phyloP scores from a whole-genome alignment of 2,113 vertebrate species.

The Vombatus ursinus region DNA sequence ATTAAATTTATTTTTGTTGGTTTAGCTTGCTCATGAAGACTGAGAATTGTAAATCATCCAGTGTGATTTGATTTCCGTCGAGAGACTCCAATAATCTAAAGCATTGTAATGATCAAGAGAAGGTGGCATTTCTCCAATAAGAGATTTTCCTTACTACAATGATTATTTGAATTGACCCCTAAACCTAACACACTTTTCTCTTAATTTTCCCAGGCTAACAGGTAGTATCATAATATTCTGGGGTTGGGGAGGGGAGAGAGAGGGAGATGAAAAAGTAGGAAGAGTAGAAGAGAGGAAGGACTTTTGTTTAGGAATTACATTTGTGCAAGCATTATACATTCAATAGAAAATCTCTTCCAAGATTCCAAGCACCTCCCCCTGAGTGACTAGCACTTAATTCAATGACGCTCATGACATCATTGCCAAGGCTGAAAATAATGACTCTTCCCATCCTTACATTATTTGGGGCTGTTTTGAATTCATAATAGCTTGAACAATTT shows the following conservation, averaged over 20 bases:
- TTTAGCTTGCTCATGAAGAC: background rate
- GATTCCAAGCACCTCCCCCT: background rate
- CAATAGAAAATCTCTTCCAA: background rate
- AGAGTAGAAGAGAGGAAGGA: background rate
- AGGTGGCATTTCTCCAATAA: background rate
- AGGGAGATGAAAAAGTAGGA: background rate
- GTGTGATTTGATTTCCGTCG: background rate
- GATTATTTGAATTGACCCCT: background rate
- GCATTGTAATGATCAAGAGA: background rate
- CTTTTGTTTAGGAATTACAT: background rate
- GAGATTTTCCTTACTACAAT: background rate
- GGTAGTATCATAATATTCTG: background rate
- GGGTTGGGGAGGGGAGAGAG: background rate
- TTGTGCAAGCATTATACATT: background rate
- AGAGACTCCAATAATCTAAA: background rate
- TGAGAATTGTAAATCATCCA: background rate
- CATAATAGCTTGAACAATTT: background rate
- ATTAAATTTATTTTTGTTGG: background rate
- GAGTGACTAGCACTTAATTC: background rate
- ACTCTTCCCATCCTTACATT: background rate
- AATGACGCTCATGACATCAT: background rate
- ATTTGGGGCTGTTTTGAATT: background rate
- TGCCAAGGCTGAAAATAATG: background rate
- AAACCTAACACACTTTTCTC: background rate
- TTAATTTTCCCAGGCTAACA: background rate